Base-by-base conservation (phyloP, 1,140 invertebrate species). In the Drosophila tani region DNA sequence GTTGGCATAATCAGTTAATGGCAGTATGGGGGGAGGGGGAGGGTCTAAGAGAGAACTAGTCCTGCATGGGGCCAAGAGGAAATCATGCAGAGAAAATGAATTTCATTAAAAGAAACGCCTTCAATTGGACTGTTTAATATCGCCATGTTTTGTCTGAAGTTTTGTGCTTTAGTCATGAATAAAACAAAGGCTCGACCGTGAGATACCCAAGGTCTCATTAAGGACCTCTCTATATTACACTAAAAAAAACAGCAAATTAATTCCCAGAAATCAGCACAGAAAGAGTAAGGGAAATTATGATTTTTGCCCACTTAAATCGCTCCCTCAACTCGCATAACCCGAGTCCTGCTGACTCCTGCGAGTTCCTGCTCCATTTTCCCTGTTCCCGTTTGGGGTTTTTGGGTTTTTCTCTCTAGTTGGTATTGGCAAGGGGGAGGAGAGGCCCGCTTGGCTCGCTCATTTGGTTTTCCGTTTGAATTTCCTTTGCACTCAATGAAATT, bases 401-500 rank as follows among this genome's bases (percentile, higher is more conserved):
- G 5, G 15, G 29, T 19, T n/a, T 6, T 24, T 46, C n/a, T 57
- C 47, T 14, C n/a, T 17, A 51, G 11, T 6, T 53, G 29, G 14
- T 35, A 53, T 35, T 53, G 51, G 3, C 19, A 35, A 53, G 19
- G 14, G 7, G 17, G 51, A 15, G 32, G n/a, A 32, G 32, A 14
- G 57, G 60, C 66, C 15, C 50, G 67, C 74, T 75, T 81, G 69
- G 67, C 38, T 73, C 73, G 70, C 83, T 86, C 83, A 86, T 86
- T 88, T 90, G 81, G 85, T 83, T 88, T 88, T 88, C 84, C 84
- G 84, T 88, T 88, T 88, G 84, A 84, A 88, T 88, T 88, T 88
- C 84, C 84, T 88, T 81, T 90, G 84, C 78, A 79, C 84, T 88
- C 84, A 81, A 88, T 88, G 81, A 88, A 90, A 87, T 83, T 87